Evolutionary conservation across 2,888 invertebrate genomes (phyloP), one percentile per base, ranked within the genome.

Genomic region (Lithophane semibrunnea): DNA sequence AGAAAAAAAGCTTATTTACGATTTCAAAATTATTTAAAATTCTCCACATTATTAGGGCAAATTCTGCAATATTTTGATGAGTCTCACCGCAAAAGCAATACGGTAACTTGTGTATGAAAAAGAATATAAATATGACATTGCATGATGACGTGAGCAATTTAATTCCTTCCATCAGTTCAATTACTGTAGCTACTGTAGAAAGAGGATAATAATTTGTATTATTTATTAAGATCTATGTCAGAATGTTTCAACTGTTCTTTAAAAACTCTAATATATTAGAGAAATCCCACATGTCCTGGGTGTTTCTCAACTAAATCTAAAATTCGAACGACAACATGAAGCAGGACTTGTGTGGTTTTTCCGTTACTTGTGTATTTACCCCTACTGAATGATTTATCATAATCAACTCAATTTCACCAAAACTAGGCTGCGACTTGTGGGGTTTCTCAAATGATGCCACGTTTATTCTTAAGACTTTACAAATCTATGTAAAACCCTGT

Each of bases 41-140:
- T 16, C 18, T 12, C 42, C 18, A 24, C 18, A 68, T 54, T 60
- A 24, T 21, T 4, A 18, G 13, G 24, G 24, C 24, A 68, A 24
- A 21, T 12, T n/a, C 10, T n/a, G 37, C 37, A 52, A 67, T 52
- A 52, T 54, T 54, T 68, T 54, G 16, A n/a, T 7, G n/a, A 54
- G 37, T n/a, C n/a, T 37, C 21, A 21, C 21, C 13, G 49, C 13
- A 37, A 42, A 42, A 79, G 0, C 54, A 56, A 56, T 56, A 56
- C 16, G 52, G 21, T 49, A 44, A 12, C n/a, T 12, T 56, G n/a
- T 12, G 10, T 56, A 56, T 56, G 12, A n/a, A n/a, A 56, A n/a
- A 78, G n/a, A 37, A 69, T 54, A 13, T 63, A 37, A 56, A 42
- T 75, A 63, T 24, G 8, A 77, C 29, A 71, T 49, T 63, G 37